Conservation (phyloP, 2,888 invertebrate species). For the Nomada fucata region DNA sequence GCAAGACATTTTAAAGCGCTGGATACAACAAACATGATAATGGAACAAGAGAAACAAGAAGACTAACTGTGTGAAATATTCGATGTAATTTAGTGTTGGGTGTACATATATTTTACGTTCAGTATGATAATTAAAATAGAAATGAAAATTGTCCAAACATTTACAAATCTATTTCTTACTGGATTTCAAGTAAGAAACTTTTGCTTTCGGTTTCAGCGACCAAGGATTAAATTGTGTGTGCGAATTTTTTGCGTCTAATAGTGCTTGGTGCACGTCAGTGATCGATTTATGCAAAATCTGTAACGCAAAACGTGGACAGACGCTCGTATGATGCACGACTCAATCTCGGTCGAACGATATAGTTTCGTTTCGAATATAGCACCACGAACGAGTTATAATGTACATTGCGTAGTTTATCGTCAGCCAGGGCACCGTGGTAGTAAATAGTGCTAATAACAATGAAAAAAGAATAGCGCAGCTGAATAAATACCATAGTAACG, state of each 20-base stretch:
- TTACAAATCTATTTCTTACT: neutral
- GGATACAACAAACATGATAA: slow-evolving; percentile 37
- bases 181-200: neutral
- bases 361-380: slow-evolving; percentile 58
- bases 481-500: slow-evolving; percentile 59
- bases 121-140: slow-evolving; percentile 24
- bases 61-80: slow-evolving; percentile 7
- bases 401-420: slow-evolving; percentile 63
- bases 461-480: slow-evolving; percentile 7
- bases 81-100: slow-evolving; percentile 8
- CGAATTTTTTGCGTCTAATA: neutral
- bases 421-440: slow-evolving; percentile 74
- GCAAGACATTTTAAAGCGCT: slow-evolving; percentile 37
- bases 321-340: slow-evolving; percentile 18
- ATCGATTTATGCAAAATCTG: slow-evolving; percentile 28
- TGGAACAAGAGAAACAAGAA: slow-evolving; percentile 4
- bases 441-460: slow-evolving; percentile 69
- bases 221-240: neutral
- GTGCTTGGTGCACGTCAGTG: neutral
- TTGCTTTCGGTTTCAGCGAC: neutral
- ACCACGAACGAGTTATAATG: slow-evolving; percentile 59
- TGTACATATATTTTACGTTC: slow-evolving; percentile 35
- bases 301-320: neutral
- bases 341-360: slow-evolving; percentile 41
- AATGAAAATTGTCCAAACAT: neutral